Conservation (phyloP, 2,888 invertebrate species). For the Aricia artaxerxes region DNA sequence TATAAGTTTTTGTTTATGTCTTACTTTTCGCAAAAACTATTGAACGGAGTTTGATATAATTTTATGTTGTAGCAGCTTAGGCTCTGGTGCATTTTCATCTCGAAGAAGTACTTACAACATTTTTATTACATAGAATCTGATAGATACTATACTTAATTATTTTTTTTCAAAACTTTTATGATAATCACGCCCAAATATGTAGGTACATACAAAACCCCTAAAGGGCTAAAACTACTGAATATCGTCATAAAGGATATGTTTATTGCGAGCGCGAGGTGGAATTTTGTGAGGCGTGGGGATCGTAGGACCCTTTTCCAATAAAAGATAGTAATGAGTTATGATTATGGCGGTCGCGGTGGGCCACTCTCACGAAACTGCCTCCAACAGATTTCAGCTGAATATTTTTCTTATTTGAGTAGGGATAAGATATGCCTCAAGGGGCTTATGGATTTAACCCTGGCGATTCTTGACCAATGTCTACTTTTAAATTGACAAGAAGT, state of each 20-base stretch:
- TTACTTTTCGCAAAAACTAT: too few species aligned
- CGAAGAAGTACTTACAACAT: too few species aligned
- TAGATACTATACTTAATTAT: too few species aligned
- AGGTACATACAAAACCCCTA: background rate
- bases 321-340: conserved; percentile 10
- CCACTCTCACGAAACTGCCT: background rate
- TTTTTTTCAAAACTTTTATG: background rate
- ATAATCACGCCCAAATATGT: background rate
- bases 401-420: background rate
- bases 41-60: too few species aligned
- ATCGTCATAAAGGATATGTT: background rate
- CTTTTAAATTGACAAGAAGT: too few species aligned
- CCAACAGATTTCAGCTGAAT: background rate
- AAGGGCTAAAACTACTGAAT: background rate
- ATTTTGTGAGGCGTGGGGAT: conserved; percentile 14
- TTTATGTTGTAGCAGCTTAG: too few species aligned
- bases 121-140: too few species aligned
- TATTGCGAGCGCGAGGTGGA: background rate
- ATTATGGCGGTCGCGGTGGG: background rate
- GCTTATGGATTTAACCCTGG: background rate
- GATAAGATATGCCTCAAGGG: background rate
- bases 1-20: too few species aligned
- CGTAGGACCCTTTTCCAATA: conserved; percentile 1
- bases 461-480: too few species aligned
- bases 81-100: too few species aligned